phyloP scores from a whole-genome alignment of 2,888 invertebrate species.

The Heliconius aoede region DNA sequence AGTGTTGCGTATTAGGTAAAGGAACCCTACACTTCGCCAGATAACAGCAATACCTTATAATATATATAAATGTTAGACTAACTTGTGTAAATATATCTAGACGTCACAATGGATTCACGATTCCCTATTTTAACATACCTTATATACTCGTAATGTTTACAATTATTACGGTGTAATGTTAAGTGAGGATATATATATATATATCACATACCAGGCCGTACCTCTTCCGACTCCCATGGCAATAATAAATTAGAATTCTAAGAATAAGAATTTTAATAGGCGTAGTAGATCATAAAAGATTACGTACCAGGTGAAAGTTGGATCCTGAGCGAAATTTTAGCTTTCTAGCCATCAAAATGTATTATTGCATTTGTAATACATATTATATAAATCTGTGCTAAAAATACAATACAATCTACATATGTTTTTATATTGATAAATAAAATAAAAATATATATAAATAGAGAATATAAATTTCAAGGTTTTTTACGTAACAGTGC shows the following conservation, averaged over 20 bases:
- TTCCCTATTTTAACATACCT: no score
- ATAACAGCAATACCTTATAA: no score
- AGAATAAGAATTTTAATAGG: neutral
- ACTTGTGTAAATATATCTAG: no score
- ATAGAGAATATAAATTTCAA: constrained; percentile 19
- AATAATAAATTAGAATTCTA: neutral
- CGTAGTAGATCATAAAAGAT: constrained; percentile 8
- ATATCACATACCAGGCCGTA: no score
- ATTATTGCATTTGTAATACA: neutral
- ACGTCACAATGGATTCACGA: no score
- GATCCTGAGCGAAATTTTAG: constrained; percentile 12
- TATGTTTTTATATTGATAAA: neutral
- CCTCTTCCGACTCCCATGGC: no score
- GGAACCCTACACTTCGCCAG: no score
- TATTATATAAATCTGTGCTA: neutral
- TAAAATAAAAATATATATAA: constrained; percentile 7
- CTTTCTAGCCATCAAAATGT: constrained; percentile 13
- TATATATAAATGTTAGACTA: no score
- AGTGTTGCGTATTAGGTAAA: neutral
- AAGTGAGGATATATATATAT: no score
- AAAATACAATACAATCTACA: neutral
- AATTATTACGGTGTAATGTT: no score
- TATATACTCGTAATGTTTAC: no score
- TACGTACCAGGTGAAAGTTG: constrained; percentile 2
- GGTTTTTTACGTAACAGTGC: constrained; percentile 38